These are phyloP conservation scores for zebrafish (Danio rerio) DNA, from an alignment of 2,113 vertebrate genomes.

Conservation along the genomic window GRCz12tu NC_133187.1:1847501-1848000, in stretches of 20 bases:
- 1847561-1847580: too few species aligned
- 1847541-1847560: too few species aligned
- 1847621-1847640: too few species aligned
- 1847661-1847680: too few species aligned
- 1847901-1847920: constrained; percentile 68
- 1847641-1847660: too few species aligned
- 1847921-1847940: constrained; percentile 38
- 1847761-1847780: background rate
- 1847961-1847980: background rate
- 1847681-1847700: too few species aligned
- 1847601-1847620: too few species aligned
- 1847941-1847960: constrained; percentile 41
- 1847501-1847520: too few species aligned
- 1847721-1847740: background rate
- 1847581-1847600: too few species aligned
- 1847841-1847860: constrained; percentile 48
- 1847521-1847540: too few species aligned
- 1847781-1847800: background rate
- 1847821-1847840: constrained; percentile 23
- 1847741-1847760: background rate
- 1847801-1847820: background rate
- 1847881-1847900: constrained; percentile 72
- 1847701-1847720: too few species aligned
- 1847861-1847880: constrained; percentile 77
- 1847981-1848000: constrained; percentile 1